Base-by-base conservation (phyloP, 2,888 invertebrate species). In the Hoplodrina blanda region DNA sequence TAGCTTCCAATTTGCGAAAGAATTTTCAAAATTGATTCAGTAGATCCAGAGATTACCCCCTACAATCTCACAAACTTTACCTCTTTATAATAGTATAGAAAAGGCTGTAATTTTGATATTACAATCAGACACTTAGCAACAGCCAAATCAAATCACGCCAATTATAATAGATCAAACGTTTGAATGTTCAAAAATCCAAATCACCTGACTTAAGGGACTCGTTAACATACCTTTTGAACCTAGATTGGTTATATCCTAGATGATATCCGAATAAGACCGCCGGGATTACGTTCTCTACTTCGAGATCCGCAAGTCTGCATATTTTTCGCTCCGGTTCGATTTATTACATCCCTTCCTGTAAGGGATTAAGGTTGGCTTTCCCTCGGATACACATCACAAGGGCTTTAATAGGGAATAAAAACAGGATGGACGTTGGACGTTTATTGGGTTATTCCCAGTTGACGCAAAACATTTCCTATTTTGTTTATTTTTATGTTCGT, bases 271-370 rank as follows among this genome's bases (percentile, higher is more conserved):
- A 80, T 82, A 80, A 75, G 68, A 68, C 74, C 64, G 15, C 37
- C 52, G 76, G 69, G 68, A 83, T 80, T 84, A 84, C 77, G 63
- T 67, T 69, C 53, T 75, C 65, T 80, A 76, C 83, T 82, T 76
- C 80, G 73, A 69, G 73, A 78, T 78, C 33, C 70, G 69, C 84
- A 63, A 81, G 77, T 81, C 78, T 76, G 85, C 85, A 83, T 76
- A 83, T 84, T 87, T 85, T 82, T 69, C 69, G 79, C 79, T 78
- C 56, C 78, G 44, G 55, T 78, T 73, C 69, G 72, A 82, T 83
- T 86, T 86, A 82, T 80, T 73, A 84, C 76, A 65, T 44, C 59
- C 73, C 52, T 67, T 62, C 65, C 68, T 54, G 73, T 69, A 66
- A 59, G 37, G 76, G 76, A 79, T 80, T 84, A 81, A 78, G 69